Conservation (phyloP, 2,888 invertebrate genomes). For the Temnothorax unifasciatus region DNA sequence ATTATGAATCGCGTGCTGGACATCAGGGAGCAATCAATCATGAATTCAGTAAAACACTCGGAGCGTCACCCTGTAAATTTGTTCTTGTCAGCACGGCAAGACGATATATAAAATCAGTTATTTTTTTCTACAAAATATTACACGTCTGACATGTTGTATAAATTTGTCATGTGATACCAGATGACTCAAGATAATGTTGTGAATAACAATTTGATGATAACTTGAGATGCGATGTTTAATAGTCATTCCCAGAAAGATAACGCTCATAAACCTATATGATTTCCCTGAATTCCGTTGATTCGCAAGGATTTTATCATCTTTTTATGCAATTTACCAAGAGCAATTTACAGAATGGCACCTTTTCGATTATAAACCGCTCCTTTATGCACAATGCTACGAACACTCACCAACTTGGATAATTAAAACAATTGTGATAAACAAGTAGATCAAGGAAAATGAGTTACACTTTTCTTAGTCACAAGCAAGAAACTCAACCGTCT, state of each 20-base stretch:
- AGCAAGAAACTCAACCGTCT: neutral
- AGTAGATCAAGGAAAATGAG: neutral
- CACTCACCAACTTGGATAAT: neutral
- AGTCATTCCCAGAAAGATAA: slow-evolving; percentile 1
- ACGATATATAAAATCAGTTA: slow-evolving; percentile 16
- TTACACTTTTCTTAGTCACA: neutral
- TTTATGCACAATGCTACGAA: neutral
- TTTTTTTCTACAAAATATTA: slow-evolving; percentile 45
- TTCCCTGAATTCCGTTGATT: slow-evolving; percentile 19
- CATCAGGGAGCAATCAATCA: slow-evolving; percentile 13
- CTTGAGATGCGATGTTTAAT: neutral
- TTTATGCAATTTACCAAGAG: neutral
- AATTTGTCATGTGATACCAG: neutral
- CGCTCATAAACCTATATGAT: neutral
- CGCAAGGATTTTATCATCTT: neutral
- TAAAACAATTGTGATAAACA: neutral
- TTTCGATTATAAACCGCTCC: neutral
- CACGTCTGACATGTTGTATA: neutral
- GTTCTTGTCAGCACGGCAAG: neutral
- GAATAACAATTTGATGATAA: neutral
- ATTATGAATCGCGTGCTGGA: neutral
- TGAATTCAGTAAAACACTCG: slow-evolving; percentile 40
- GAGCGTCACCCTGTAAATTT: slow-evolving; percentile 7
- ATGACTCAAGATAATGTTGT: slow-evolving; percentile 5
- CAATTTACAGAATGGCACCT: neutral